phyloP scores from a whole-genome alignment of 37 sponge, comb jelly and placozoan species.

The Aphrocallistes beatrix region DNA sequence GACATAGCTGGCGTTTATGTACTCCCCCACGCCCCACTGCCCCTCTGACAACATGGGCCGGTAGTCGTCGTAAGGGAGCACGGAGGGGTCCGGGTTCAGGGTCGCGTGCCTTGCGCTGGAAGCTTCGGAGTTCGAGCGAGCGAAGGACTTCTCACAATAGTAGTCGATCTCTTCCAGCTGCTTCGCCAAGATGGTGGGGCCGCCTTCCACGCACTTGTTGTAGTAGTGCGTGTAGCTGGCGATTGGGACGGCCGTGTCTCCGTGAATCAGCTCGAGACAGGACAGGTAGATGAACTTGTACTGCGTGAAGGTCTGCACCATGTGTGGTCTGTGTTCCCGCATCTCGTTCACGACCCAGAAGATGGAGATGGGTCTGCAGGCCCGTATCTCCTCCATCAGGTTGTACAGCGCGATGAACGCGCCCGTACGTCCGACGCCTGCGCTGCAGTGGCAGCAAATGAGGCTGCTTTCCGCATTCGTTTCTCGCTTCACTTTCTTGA shows the following conservation, averaged over 20 bases:
- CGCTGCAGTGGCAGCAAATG: neutral
- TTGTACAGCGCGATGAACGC: neutral
- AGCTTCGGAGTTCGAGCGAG: neutral
- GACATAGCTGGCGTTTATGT: constrained; percentile 1
- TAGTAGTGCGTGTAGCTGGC: neutral
- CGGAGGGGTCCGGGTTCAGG: neutral
- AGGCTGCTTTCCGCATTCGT: neutral
- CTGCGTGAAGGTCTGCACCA: constrained; percentile 13
- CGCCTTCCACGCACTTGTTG: neutral
- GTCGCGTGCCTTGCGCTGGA: neutral
- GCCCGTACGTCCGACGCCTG: neutral
- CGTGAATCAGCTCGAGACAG: constrained; percentile 7
- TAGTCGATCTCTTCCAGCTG: neutral
- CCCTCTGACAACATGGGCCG: neutral
- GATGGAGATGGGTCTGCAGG: neutral
- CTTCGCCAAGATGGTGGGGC: neutral
- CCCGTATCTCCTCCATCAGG: neutral
- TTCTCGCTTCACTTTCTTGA: neutral
- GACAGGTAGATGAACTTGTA: neutral
- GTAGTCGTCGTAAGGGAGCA: neutral
- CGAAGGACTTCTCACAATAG: neutral
- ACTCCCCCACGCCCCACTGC: neutral
- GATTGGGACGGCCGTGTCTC: neutral
- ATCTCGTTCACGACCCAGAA: neutral
- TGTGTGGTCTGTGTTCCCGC: neutral